Percentiles rank a stretch among this genome's conserved stretches.
Conservation (phyloP, 1,140 invertebrate genomes). For the Helicoverpa zea region DNA sequence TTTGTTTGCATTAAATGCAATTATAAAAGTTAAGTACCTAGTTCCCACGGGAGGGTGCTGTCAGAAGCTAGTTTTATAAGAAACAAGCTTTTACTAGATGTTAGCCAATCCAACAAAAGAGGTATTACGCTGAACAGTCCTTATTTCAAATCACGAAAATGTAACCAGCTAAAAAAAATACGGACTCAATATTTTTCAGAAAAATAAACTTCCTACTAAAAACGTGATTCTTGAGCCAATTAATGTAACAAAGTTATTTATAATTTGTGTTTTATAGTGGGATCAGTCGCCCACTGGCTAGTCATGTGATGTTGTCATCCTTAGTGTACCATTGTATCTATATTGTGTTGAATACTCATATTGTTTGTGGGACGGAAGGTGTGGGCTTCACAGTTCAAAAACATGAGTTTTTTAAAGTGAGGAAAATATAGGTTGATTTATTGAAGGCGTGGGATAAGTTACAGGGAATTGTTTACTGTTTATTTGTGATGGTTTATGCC, state of each 20-base stretch:
- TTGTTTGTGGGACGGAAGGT: background rate
- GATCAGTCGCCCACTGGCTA: constrained; percentile 17
- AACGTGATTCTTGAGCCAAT: background rate
- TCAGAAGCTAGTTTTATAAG: no score
- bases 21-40: background rate
- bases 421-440: no score
- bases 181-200: background rate
- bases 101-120: no score
- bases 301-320: constrained; percentile 28
- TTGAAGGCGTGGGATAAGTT: no score
- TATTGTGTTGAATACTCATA: background rate
- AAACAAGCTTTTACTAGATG: no score
- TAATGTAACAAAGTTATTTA: constrained; percentile 29
- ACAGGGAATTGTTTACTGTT: no score
- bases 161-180: constrained; percentile 2
- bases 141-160: no score
- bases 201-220: constrained; percentile 3
- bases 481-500: no score
- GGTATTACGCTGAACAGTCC: no score
- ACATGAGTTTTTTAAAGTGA: background rate
- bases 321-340: background rate
- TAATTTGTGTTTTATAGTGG: constrained; percentile 30
- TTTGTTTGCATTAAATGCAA: background rate
- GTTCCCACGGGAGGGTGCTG: no score
- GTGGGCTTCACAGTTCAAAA: background rate